Evolutionary conservation across 2,113 vertebrate species (phyloP).

Genomic region (Ciconia maguari): DNA sequence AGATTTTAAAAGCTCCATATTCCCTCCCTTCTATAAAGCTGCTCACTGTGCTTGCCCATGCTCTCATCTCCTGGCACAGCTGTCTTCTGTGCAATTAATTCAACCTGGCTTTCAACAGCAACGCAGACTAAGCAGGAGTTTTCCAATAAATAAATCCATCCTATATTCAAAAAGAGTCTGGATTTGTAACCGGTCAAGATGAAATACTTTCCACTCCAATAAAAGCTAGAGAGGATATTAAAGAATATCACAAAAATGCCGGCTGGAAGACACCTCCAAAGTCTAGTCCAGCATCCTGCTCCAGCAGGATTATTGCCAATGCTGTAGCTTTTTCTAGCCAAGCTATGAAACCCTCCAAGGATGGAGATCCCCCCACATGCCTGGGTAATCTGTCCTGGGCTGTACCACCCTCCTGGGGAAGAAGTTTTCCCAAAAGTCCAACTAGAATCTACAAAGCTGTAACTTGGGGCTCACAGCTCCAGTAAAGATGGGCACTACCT

Average conservation of each 20-base stretch:
- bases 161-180: not conserved
- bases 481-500: not conserved
- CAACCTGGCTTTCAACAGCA: not conserved
- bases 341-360: not conserved
- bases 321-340: not conserved
- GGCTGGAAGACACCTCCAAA: slow-evolving; percentile 11
- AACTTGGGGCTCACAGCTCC: not conserved
- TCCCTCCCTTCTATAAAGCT: not conserved
- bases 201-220: slow-evolving; percentile 53
- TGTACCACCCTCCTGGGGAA: not conserved
- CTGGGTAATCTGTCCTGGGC: not conserved
- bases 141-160: slow-evolving; percentile 8
- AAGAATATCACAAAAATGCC: slow-evolving; percentile 30
- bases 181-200: not conserved
- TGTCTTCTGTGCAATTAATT: not conserved
- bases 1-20: not conserved
- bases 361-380: not conserved
- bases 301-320: not conserved
- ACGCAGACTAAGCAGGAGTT: not conserved
- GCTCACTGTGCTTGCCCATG: not conserved
- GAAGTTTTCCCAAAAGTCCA: not conserved
- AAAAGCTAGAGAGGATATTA: slow-evolving; percentile 58
- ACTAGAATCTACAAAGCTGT: not conserved
- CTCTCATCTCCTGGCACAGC: not conserved
- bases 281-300: not conserved